Percentiles rank a stretch among this genome's conserved stretches.
Conservation (phyloP, 2,888 invertebrate genomes). For the Fabriciana adippe region DNA sequence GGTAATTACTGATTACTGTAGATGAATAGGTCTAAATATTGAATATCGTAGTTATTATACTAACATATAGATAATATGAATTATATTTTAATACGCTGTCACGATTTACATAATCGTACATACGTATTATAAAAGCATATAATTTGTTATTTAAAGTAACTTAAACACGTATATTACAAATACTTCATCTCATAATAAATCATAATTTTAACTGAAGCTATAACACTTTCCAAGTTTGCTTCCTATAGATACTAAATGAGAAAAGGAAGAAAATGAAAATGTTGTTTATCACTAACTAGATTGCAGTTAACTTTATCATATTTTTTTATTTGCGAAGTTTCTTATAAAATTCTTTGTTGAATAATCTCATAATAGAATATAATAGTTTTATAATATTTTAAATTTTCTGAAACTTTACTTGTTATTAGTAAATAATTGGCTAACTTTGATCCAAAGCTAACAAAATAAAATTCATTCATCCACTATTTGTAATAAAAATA, state of each 20-base stretch:
- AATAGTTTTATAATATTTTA: not conserved
- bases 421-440: not conserved
- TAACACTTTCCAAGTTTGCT: constrained; percentile 11
- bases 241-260: constrained; percentile 15
- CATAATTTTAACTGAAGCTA: constrained; percentile 15
- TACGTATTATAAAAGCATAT: too few relatives aligned
- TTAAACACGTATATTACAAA: too few relatives aligned
- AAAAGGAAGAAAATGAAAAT: constrained; percentile 20
- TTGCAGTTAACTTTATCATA: constrained; percentile 31
- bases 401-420: not conserved
- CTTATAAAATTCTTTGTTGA: constrained; percentile 3
- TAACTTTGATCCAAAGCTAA: not conserved
- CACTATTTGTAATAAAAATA: too few relatives aligned
- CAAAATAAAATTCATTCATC: too few relatives aligned
- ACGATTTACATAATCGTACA: too few relatives aligned
- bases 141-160: too few relatives aligned
- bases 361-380: not conserved
- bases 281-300: constrained; percentile 27
- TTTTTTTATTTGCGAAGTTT: constrained; percentile 15
- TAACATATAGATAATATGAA: too few relatives aligned
- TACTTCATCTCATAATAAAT: not conserved
- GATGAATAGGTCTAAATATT: too few relatives aligned
- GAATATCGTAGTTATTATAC: too few relatives aligned
- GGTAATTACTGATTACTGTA: too few relatives aligned
- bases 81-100: too few relatives aligned